Percentiles rank a stretch among this genome's conserved stretches.
Conservation (phyloP, 2,888 invertebrate genomes). For the Glyphotaelius pellucidus region DNA sequence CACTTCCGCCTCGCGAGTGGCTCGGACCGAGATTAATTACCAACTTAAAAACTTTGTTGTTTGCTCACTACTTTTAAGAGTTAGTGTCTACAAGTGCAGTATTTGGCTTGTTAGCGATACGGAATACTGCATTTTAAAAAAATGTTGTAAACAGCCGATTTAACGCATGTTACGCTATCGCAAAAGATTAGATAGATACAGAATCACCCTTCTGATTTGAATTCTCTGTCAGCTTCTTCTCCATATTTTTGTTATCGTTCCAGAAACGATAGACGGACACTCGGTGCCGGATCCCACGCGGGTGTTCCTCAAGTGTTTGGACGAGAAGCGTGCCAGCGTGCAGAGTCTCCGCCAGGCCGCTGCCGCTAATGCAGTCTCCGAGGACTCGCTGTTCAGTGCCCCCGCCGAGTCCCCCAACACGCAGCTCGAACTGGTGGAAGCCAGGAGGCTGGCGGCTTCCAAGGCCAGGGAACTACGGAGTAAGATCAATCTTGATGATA, state of each 20-base stretch:
- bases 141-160: too few species aligned
- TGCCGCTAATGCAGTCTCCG: background rate
- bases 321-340: slow-evolving; percentile 70
- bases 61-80: too few species aligned
- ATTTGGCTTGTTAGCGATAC: too few species aligned
- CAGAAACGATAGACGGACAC: slow-evolving; percentile 80
- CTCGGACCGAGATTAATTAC: too few species aligned
- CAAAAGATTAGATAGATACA: too few species aligned
- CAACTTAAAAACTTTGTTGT: too few species aligned
- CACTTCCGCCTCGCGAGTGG: too few species aligned
- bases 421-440: slow-evolving; percentile 59
- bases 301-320: slow-evolving; percentile 80
- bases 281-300: slow-evolving; percentile 78
- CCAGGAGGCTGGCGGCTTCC: slow-evolving; percentile 56
- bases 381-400: slow-evolving; percentile 20
- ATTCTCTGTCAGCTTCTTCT: too few species aligned
- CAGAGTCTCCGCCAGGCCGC: slow-evolving; percentile 70
- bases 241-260: slow-evolving; percentile 46
- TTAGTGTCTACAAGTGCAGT: too few species aligned
- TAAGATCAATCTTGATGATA: background rate
- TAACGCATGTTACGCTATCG: too few species aligned
- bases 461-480: slow-evolving; percentile 60
- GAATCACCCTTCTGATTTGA: too few species aligned
- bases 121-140: too few species aligned
- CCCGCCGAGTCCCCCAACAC: slow-evolving; percentile 55